Conservation (phyloP, 2,113 vertebrate genomes). For the Xyrauchen texanus region DNA sequence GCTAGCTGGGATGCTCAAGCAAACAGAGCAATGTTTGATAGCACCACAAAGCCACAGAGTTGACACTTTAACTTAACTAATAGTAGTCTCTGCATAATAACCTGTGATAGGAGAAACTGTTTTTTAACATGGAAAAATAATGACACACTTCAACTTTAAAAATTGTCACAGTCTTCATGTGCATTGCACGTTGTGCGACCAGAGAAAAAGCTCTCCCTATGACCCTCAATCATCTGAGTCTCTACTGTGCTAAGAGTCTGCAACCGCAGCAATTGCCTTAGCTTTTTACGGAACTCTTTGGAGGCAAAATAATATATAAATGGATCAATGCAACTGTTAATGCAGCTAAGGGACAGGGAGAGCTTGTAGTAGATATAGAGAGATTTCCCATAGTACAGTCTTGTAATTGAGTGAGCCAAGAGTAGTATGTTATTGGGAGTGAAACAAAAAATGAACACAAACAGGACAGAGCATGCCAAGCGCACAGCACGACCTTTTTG, state of each 20-base stretch:
- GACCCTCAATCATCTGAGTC: slow-evolving; percentile 55
- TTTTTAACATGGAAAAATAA: neutral
- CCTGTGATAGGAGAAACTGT: too few relatives aligned
- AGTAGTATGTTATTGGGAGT: slow-evolving; percentile 89
- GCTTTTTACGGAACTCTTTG: slow-evolving; percentile 85
- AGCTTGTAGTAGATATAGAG: slow-evolving; percentile 88
- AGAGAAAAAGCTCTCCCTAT: slow-evolving; percentile 75
- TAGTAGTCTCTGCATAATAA: too few relatives aligned
- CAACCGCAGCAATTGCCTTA: slow-evolving; percentile 70
- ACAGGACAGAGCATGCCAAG: slow-evolving; percentile 78
- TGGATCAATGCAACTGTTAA: slow-evolving; percentile 92
- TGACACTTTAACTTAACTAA: too few relatives aligned
- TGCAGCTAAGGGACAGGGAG: slow-evolving; percentile 84
- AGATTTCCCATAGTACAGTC: slow-evolving; percentile 71
- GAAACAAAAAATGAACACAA: slow-evolving; percentile 85
- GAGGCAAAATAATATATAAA: slow-evolving; percentile 96
- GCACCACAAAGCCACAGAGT: too few relatives aligned
- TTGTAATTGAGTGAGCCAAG: slow-evolving; percentile 77
- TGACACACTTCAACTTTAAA: neutral
- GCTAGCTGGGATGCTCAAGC: too few relatives aligned
- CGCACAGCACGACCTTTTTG: slow-evolving; percentile 79
- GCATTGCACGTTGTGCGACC: slow-evolving; percentile 59
- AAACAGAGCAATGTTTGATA: too few relatives aligned
- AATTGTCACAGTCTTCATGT: slow-evolving; percentile 22
- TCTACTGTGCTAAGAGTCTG: slow-evolving; percentile 57